These are phyloP conservation scores for Heteronetta atricapilla DNA, from an alignment of 2,113 vertebrate species.

Conservation along the genomic window DNA sequence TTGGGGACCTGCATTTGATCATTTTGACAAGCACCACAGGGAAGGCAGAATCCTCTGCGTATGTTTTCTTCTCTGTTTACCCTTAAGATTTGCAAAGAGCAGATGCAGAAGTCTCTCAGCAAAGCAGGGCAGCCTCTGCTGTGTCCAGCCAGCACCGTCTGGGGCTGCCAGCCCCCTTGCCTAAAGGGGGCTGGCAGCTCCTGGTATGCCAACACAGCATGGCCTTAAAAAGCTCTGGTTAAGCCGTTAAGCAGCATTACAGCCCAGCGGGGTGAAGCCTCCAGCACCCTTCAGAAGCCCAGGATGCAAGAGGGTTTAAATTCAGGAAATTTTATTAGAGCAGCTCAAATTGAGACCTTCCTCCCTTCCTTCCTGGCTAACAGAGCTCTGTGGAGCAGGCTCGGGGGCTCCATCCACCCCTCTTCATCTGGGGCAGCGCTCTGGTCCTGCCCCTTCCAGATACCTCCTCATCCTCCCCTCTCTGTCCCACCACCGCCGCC, in stretches of 20 bases:
- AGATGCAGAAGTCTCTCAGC: neutral
- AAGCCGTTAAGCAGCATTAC: neutral
- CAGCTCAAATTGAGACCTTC: neutral
- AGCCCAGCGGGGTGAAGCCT: rapidly evolving
- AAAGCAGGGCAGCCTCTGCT: neutral
- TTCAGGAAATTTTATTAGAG: neutral
- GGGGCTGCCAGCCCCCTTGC: neutral
- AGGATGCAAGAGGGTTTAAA: neutral
- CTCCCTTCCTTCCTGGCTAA: neutral
- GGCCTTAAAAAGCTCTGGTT: neutral
- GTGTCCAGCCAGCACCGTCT: neutral
- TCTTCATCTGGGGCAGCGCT: neutral
- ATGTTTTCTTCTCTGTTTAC: neutral
- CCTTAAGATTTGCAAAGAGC: neutral
- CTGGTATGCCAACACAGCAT: rapidly evolving
- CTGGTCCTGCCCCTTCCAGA: neutral
- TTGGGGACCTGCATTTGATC: rapidly evolving
- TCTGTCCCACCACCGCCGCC: neutral
- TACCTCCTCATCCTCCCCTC: neutral
- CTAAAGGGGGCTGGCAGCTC: neutral
- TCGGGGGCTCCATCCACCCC: neutral
- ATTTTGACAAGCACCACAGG: rapidly evolving
- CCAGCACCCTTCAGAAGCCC: neutral
- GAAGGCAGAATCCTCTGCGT: neutral
- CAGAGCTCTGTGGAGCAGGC: too few species aligned